These are phyloP conservation scores for Euspilapteryx auroguttella DNA, from an alignment of 2,888 invertebrate genomes.

Conservation along the genomic window DNA sequence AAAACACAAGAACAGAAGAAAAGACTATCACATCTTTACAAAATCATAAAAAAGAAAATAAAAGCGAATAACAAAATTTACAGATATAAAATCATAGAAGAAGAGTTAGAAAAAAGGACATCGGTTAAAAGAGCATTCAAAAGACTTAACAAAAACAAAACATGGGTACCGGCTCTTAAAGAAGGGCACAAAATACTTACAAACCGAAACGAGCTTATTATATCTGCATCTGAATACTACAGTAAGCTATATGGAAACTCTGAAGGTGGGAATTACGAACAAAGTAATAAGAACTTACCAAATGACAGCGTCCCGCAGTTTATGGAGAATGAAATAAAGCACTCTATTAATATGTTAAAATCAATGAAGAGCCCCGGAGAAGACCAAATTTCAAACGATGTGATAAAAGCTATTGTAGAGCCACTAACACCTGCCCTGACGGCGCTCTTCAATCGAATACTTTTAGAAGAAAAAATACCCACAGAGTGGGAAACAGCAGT, in stretches of 20 bases:
- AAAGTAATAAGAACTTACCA: not conserved
- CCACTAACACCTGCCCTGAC: conserved; percentile 5
- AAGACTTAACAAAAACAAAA: not conserved
- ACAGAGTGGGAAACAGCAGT: not conserved
- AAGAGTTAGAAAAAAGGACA: conserved; percentile 2
- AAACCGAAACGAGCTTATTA: not conserved
- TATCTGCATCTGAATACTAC: not conserved
- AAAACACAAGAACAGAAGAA: not conserved
- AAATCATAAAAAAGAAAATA: not conserved
- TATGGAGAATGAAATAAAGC: not conserved
- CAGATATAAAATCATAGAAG: conserved; percentile 1
- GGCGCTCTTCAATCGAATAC: conserved; percentile 3
- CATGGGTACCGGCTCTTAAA: conserved; percentile 1
- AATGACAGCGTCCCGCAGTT: not conserved
- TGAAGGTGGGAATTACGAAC: not conserved
- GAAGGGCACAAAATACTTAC: not conserved
- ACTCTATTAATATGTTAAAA: conserved; percentile 2
- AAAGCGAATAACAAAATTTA: conserved; percentile 1
- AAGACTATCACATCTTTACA: not conserved
- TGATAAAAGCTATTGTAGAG: conserved; percentile 4
- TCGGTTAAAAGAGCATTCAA: not conserved
- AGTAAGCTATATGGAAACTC: not conserved
- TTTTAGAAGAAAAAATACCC: not conserved
- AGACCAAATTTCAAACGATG: conserved; percentile 5
- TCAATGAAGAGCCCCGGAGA: too few species aligned